These are phyloP conservation scores for Oreortyx pictus DNA, from an alignment of 2,797 vertebrate species.

Conservation along the genomic window DNA sequence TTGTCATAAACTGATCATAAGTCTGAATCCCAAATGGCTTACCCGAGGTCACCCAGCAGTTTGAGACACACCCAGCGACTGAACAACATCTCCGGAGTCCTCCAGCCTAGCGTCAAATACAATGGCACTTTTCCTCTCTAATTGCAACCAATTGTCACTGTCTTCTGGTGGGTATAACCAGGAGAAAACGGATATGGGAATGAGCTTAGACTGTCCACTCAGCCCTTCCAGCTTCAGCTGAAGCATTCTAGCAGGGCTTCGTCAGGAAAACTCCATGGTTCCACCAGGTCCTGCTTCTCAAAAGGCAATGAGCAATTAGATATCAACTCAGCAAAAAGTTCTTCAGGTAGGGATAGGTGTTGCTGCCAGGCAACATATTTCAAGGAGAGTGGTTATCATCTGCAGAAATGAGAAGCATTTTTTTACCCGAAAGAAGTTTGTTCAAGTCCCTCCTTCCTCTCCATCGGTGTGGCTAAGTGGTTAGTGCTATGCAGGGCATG, in stretches of 20 bases:
- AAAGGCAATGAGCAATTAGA: background rate
- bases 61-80: slow-evolving; percentile 61
- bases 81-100: slow-evolving; percentile 49
- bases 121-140: slow-evolving; percentile 62
- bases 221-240: background rate
- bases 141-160: slow-evolving; percentile 53
- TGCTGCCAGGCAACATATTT: background rate
- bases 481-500: background rate
- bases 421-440: background rate
- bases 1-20: slow-evolving; percentile 67
- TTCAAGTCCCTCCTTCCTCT: background rate
- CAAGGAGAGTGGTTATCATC: background rate
- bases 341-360: background rate
- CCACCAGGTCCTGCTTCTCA: background rate
- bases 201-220: slow-evolving; percentile 4
- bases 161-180: slow-evolving; percentile 27
- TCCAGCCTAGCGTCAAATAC: slow-evolving; percentile 46
- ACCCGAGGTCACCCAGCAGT: slow-evolving; percentile 66
- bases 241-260: background rate
- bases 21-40: slow-evolving; percentile 67
- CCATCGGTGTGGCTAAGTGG: background rate
- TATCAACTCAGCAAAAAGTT: background rate
- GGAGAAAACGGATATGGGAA: slow-evolving; percentile 30
- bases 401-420: background rate
- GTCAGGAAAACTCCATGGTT: background rate